Evolutionary conservation across 1,140 invertebrate species (phyloP).

Genomic region (Spodoptera frugiperda): DNA sequence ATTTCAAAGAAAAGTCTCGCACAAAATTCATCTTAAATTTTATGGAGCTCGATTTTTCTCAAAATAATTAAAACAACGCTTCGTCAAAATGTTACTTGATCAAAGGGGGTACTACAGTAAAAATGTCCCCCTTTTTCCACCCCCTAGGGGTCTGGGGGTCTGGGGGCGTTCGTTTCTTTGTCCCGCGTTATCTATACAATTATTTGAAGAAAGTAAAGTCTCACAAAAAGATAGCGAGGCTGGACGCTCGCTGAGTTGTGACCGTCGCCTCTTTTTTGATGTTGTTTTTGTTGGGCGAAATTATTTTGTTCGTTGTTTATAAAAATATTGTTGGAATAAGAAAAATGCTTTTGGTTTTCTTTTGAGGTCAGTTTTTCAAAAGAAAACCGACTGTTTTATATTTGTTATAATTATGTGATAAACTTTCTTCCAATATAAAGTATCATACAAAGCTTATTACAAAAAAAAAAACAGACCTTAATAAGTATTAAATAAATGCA

Average conservation of each 20-base stretch:
- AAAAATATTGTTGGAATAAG: too few relatives aligned
- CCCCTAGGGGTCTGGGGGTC: slow-evolving; percentile 50
- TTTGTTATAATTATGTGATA: too few relatives aligned
- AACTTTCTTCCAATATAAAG: too few relatives aligned
- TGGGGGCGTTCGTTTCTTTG: slow-evolving; percentile 75
- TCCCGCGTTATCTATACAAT: slow-evolving; percentile 84
- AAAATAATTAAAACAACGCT: slow-evolving; percentile 70
- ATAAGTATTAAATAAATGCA: too few relatives aligned
- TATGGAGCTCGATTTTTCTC: slow-evolving; percentile 35
- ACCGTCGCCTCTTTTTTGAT: slow-evolving; percentile 53
- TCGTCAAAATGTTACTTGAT: slow-evolving; percentile 71
- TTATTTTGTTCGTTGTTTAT: too few relatives aligned
- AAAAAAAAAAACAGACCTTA: too few relatives aligned
- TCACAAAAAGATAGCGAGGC: slow-evolving; percentile 82
- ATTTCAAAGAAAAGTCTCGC: not conserved
- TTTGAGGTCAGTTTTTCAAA: too few relatives aligned
- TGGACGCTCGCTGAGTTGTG: slow-evolving; percentile 63
- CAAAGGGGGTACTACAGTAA: slow-evolving; percentile 74
- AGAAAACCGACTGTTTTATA: too few relatives aligned
- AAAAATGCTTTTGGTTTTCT: too few relatives aligned
- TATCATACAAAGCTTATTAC: too few relatives aligned
- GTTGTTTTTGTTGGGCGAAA: slow-evolving; percentile 11
- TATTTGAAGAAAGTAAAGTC: slow-evolving; percentile 82
- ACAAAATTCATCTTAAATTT: slow-evolving; percentile 22
- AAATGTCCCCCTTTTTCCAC: slow-evolving; percentile 66